Evolutionary conservation across 1,140 invertebrate species (phyloP).

Genomic region (Atopsyche davidsoni): DNA sequence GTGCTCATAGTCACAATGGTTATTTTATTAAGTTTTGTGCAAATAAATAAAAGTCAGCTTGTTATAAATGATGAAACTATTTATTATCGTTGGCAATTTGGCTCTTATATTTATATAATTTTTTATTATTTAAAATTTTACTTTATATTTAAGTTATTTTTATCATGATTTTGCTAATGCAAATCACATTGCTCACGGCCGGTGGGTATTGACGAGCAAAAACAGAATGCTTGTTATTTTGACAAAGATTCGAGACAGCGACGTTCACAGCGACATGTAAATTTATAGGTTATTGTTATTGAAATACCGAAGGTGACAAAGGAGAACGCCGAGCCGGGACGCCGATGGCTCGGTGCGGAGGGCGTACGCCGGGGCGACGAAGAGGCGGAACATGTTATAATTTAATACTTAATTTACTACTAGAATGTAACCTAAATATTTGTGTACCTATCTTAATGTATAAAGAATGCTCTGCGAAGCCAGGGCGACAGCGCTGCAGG

Average conservation of each 20-base stretch:
- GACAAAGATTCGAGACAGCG: constrained; percentile 9
- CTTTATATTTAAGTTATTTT: neutral
- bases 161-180: neutral
- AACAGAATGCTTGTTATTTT: neutral
- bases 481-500: too few relatives aligned
- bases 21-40: constrained; percentile 1
- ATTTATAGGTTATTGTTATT: constrained; percentile 1
- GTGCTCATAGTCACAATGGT: neutral
- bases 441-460: constrained; percentile 30
- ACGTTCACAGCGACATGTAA: constrained; percentile 7
- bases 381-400: constrained; percentile 21
- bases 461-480: too few relatives aligned
- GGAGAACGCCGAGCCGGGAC: too few relatives aligned
- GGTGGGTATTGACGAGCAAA: neutral
- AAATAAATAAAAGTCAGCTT: neutral
- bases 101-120: neutral
- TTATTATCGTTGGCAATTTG: neutral
- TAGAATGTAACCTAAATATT: constrained; percentile 29
- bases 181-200: neutral
- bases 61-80: too few relatives aligned
- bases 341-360: too few relatives aligned
- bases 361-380: too few relatives aligned
- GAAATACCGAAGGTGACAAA: too few relatives aligned
- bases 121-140: neutral
- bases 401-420: constrained; percentile 29